Percentiles rank a stretch among this genome's conserved stretches.
phyloP scores from a whole-genome alignment of 2,113 vertebrate genomes.

The Sialia sialis region DNA sequence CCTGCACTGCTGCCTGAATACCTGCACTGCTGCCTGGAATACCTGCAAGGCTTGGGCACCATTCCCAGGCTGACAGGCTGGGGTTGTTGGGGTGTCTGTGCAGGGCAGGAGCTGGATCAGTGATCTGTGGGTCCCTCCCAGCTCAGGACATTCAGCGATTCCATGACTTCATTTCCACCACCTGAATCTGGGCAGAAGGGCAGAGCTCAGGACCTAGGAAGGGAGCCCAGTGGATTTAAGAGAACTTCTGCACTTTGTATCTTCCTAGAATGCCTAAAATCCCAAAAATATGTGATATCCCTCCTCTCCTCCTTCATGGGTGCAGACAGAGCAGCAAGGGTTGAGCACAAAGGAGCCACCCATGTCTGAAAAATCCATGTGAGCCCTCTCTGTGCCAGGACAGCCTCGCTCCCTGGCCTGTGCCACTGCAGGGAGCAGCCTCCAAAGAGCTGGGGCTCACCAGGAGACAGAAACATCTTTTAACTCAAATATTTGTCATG shows the following conservation, averaged over 20 bases:
- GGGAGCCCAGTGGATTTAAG: not conserved
- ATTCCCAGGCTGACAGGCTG: not conserved
- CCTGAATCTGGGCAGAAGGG: not conserved
- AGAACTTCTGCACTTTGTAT: not conserved
- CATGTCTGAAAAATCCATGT: rapidly evolving
- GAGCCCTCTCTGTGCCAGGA: not conserved
- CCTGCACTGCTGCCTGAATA: no score
- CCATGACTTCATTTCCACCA: not conserved
- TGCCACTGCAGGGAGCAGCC: not conserved
- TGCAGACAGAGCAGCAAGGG: not conserved
- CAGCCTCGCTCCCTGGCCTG: not conserved
- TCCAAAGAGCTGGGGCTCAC: not conserved
- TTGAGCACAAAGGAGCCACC: not conserved
- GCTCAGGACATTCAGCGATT: not conserved
- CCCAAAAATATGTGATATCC: not conserved
- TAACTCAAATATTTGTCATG: slow-evolving; percentile 31
- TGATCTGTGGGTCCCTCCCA: not conserved
- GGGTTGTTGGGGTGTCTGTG: not conserved
- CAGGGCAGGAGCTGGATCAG: not conserved
- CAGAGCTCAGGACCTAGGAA: not conserved
- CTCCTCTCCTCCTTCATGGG: not conserved
- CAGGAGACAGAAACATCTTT: not conserved
- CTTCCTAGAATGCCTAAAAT: not conserved
- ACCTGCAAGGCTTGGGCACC: not conserved
- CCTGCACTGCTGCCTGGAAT: not conserved